phyloP scores from a whole-genome alignment of 2,888 invertebrate species.

The Nowickia ferox region DNA sequence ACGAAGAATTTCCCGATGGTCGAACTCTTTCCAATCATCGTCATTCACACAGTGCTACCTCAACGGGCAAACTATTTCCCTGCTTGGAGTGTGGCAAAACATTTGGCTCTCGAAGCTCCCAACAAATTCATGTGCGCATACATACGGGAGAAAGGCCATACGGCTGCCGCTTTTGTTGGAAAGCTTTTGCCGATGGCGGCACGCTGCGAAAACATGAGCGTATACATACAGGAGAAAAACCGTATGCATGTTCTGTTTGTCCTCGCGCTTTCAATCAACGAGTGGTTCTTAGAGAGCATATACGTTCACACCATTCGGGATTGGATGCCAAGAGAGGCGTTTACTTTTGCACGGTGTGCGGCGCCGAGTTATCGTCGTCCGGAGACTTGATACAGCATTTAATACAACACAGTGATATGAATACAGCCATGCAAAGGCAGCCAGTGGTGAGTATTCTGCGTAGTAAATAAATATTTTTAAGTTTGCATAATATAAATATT shows the following conservation, averaged over 20 bases:
- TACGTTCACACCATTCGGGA: conserved; percentile 93
- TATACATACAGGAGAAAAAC: conserved; percentile 93
- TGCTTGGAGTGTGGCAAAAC: conserved; percentile 93
- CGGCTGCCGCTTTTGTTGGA: conserved; percentile 93
- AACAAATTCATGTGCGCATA: conserved; percentile 93
- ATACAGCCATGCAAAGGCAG: conserved; percentile 91
- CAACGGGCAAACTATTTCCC: conserved; percentile 88
- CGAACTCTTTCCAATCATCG: conserved; percentile 88
- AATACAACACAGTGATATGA: conserved; percentile 93
- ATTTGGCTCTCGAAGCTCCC: conserved; percentile 92
- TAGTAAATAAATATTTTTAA: not conserved
- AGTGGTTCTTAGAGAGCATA: conserved; percentile 92
- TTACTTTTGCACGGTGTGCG: conserved; percentile 91
- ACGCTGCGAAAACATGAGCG: conserved; percentile 93
- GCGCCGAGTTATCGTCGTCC: conserved; percentile 88
- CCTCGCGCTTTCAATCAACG: conserved; percentile 94
- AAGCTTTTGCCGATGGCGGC: conserved; percentile 94
- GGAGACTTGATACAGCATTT: conserved; percentile 91
- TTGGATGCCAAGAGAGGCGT: conserved; percentile 88
- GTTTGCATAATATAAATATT: not conserved
- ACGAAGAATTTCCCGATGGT: conserved; percentile 88
- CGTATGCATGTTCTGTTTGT: conserved; percentile 93
- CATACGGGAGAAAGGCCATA: conserved; percentile 93
- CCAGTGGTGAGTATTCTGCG: conserved; percentile 85
- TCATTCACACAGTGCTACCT: conserved; percentile 85